Conservation (phyloP, 1,140 invertebrate species). For the Sweltsa coloradensis region DNA sequence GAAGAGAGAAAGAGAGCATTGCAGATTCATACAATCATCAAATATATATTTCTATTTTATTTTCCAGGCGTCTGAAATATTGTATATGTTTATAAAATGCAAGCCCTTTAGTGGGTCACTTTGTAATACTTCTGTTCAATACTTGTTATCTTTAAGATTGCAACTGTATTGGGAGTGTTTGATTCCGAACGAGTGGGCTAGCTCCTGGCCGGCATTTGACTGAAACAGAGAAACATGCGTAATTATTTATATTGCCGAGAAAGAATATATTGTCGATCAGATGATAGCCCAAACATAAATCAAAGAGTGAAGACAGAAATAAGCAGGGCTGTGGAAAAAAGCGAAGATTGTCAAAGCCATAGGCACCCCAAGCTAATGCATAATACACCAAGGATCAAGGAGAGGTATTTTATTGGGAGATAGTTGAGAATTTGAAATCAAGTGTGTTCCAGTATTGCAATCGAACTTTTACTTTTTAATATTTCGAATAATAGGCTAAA, state of each 20-base stretch:
- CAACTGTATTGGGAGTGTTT: conserved; percentile 72
- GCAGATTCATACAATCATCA: too few relatives aligned
- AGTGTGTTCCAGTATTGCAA: too few relatives aligned
- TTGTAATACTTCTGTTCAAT: conserved; percentile 17
- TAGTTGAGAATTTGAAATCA: too few relatives aligned
- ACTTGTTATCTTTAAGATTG: conserved; percentile 36
- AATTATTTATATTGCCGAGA: conserved; percentile 8
- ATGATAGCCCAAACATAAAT: not conserved
- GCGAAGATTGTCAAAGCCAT: not conserved
- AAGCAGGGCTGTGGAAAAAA: not conserved
- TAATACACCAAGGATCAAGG: too few relatives aligned
- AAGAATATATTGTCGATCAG: not conserved
- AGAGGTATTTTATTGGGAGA: too few relatives aligned
- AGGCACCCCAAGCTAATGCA: not conserved
- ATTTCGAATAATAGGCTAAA: too few relatives aligned
- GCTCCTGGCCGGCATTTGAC: conserved; percentile 41
- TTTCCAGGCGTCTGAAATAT: too few relatives aligned
- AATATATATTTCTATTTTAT: too few relatives aligned
- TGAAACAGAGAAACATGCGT: conserved; percentile 27
- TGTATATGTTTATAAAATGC: too few relatives aligned
- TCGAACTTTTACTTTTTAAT: too few relatives aligned
- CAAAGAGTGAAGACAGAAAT: not conserved
- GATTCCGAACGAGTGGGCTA: conserved; percentile 72
- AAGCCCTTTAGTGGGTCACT: too few relatives aligned
- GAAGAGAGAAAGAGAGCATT: too few relatives aligned